phyloP scores from a whole-genome alignment of 2,888 invertebrate genomes.

The Salticus scenicus region DNA sequence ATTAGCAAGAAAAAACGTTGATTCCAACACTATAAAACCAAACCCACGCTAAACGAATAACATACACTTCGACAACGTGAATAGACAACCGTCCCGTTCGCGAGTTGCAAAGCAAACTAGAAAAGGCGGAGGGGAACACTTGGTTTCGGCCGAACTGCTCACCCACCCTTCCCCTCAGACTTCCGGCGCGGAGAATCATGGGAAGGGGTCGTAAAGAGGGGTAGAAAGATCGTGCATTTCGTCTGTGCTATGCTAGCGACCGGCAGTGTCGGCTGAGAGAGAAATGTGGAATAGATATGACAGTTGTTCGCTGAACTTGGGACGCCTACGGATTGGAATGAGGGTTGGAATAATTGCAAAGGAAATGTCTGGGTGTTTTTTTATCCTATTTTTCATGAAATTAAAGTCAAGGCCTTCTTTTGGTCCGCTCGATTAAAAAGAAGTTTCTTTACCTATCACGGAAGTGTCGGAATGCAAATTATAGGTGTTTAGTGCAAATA shows the following conservation, averaged over 20 bases:
- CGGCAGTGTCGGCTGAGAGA: background rate
- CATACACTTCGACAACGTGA: background rate
- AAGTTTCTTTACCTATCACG: too few relatives aligned
- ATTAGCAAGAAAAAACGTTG: background rate
- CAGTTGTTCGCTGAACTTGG: background rate
- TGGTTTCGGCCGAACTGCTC: background rate
- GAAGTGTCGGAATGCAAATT: too few relatives aligned
- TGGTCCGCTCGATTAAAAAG: too few relatives aligned
- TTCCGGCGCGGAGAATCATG: constrained; percentile 29
- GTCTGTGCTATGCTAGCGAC: background rate
- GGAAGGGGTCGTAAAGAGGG: constrained; percentile 7
- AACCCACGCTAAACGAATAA: constrained; percentile 1
- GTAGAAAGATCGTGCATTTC: background rate
- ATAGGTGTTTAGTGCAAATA: too few relatives aligned
- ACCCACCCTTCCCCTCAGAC: background rate
- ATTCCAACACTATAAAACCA: background rate
- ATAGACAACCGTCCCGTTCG: background rate
- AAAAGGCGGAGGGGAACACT: background rate
- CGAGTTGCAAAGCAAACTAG: constrained; percentile 7
- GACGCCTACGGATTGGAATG: constrained; percentile 1
- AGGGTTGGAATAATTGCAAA: background rate
- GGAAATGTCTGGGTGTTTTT: too few relatives aligned
- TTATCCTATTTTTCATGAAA: too few relatives aligned
- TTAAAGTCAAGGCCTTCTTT: too few relatives aligned
- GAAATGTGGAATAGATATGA: background rate